phyloP scores from a whole-genome alignment of 2,888 invertebrate species.

The Conus canariensis region DNA sequence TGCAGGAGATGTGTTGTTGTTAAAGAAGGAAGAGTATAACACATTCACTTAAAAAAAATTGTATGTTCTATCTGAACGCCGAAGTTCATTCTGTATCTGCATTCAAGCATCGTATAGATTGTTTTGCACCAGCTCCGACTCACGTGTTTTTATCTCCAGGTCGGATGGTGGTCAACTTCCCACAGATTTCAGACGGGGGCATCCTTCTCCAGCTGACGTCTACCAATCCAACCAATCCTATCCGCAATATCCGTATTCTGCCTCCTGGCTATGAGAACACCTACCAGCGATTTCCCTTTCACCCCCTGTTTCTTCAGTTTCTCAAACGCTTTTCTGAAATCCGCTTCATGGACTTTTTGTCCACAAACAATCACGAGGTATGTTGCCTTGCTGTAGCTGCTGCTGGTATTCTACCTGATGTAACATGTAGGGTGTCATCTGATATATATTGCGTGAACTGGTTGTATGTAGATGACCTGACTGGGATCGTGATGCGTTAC shows the following conservation, averaged over 20 bases:
- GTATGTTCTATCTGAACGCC: too few species aligned
- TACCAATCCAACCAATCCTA: slow-evolving; percentile 62
- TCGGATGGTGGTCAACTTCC: slow-evolving; percentile 59
- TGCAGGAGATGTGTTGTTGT: too few species aligned
- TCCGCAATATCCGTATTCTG: slow-evolving; percentile 63
- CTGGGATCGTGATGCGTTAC: too few species aligned
- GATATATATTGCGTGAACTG: slow-evolving; percentile 38
- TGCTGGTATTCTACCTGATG: too few species aligned
- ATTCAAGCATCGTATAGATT: too few species aligned
- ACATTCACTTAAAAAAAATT: too few species aligned
- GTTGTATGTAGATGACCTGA: too few species aligned
- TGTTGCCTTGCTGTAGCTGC: too few species aligned
- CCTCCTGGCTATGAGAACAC: slow-evolving; percentile 63
- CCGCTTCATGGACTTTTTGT: slow-evolving; percentile 64
- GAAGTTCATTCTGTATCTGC: too few species aligned
- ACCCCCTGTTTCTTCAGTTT: slow-evolving; percentile 62
- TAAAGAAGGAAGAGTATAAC: too few species aligned
- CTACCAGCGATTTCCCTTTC: slow-evolving; percentile 63
- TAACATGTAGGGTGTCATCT: not conserved
- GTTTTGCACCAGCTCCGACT: too few species aligned
- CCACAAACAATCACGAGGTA: slow-evolving; percentile 58
- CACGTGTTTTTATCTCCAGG: slow-evolving; percentile 46
- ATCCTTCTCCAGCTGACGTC: slow-evolving; percentile 56
- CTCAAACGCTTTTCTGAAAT: slow-evolving; percentile 60
- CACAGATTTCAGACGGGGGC: slow-evolving; percentile 53